Evolutionary conservation across 2,888 invertebrate species (phyloP).

Genomic region (Apodemia mormo): DNA sequence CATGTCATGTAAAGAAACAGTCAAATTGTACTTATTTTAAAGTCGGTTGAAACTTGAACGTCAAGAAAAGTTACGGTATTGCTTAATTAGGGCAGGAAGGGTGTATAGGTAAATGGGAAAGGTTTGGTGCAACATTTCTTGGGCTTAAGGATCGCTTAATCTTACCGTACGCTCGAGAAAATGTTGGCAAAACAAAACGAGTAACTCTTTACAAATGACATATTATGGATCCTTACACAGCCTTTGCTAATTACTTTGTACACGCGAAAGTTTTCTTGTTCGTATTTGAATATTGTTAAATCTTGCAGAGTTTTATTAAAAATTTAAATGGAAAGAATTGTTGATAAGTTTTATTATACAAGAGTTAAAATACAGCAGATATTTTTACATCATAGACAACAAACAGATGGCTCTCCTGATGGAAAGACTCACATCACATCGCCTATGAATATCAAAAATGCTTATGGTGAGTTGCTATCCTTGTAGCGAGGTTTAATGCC

Average conservation of each 20-base stretch:
- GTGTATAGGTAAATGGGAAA: slow-evolving; percentile 57
- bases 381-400: too few species aligned
- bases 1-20: too few species aligned
- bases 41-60: background rate
- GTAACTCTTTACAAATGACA: slow-evolving; percentile 15
- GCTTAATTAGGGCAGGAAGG: slow-evolving; percentile 64
- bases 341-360: too few species aligned
- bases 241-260: slow-evolving; percentile 4
- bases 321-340: background rate
- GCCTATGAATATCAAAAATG: too few species aligned
- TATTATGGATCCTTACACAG: slow-evolving; percentile 12
- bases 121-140: slow-evolving; percentile 56
- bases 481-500: too few species aligned
- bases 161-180: slow-evolving; percentile 6
- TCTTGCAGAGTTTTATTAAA: background rate
- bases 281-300: background rate
- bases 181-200: slow-evolving; percentile 10
- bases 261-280: background rate
- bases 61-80: slow-evolving; percentile 66
- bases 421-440: too few species aligned
- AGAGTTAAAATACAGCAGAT: too few species aligned
- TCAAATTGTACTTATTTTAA: too few species aligned
- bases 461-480: too few species aligned
- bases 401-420: too few species aligned
- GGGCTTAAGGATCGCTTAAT: slow-evolving; percentile 51